phyloP scores from a whole-genome alignment of 2,797 vertebrate species.

The Muscicapa comitata region DNA sequence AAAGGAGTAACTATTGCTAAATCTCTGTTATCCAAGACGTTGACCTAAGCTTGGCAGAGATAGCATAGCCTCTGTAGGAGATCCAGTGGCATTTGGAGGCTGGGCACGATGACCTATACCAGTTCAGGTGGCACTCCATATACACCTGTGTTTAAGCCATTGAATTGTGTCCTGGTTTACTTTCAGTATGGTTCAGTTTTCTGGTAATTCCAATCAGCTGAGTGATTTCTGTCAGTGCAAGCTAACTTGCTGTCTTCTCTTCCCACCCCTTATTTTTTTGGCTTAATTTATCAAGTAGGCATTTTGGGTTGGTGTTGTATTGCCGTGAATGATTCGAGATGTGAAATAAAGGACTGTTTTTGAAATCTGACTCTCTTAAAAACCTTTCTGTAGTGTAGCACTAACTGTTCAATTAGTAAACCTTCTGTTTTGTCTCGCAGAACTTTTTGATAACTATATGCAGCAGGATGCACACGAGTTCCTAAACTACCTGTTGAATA shows the following conservation, averaged over 20 bases:
- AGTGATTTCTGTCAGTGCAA: neutral
- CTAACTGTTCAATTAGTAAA: neutral
- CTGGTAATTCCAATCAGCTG: neutral
- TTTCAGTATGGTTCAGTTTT: neutral
- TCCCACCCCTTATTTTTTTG: neutral
- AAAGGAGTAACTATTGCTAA: neutral
- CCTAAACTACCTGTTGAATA: slow-evolving; percentile 82
- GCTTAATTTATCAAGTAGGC: neutral
- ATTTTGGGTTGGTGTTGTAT: neutral
- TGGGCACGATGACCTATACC: neutral
- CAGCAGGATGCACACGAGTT: slow-evolving; percentile 85
- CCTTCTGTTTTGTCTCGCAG: slow-evolving; percentile 18
- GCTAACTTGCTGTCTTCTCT: neutral
- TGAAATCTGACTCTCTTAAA: neutral
- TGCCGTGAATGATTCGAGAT: neutral
- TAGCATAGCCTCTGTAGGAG: neutral
- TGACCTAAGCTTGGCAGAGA: neutral
- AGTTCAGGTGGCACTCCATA: neutral
- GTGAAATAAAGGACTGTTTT: neutral
- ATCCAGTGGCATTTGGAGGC: neutral
- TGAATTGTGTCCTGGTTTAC: neutral
- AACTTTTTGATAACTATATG: slow-evolving; percentile 85
- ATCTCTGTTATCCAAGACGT: neutral
- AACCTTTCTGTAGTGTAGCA: neutral
- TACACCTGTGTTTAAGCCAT: neutral